Base-by-base conservation (phyloP, 2,113 vertebrate genomes). In the Otis tarda region DNA sequence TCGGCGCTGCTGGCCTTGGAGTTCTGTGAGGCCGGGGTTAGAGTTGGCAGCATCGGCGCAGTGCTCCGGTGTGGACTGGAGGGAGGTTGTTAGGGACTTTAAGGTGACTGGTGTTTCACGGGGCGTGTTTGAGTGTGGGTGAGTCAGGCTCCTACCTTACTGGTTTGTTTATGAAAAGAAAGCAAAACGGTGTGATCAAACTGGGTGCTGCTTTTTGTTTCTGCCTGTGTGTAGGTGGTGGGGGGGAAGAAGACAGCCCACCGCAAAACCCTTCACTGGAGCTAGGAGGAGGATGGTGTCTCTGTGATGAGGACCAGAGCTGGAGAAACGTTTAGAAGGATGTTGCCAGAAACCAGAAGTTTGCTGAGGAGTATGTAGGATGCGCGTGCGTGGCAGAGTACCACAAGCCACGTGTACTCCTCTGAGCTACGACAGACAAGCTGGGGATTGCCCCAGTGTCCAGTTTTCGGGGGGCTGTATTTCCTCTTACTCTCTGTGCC, bases 371-470 rank as follows among this genome's bases (percentile, higher is more conserved):
- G 24, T 45, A 67, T 49, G 50, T 52, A 86, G 50, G 45, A 5
- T 52, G 19, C 31, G 49, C 3, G 0, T 8, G 22, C 49, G 39
- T 37, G 50, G n/a, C 12, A 9, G 41, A 63, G 50, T 18, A 18
- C n/a, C 43, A 6, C 15, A 4, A 64, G 33, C 31, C 57, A n/a
- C 0, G 0, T 4, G 27, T 35, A 1, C 27, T 87, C 2, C 63
- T 67, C 21, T 1, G 8, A 64, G 57, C 67, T 60, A 4, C 11
- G 20, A 0, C 43, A 28, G 31, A 14, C 21, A 14, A 43, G 35
- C 9, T 33, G 45, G 31, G 49, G 53, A 10, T 37, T 59, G 70
- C 20, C 35, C 24, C 69, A 9, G 17, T 27, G 47, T 25, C 47
- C 10, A 2, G 11, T n/a, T 73, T 41, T 31, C 12, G 23, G 31